Conservation (phyloP, 2,797 vertebrate genomes). For the Anniella stebbinsi region DNA sequence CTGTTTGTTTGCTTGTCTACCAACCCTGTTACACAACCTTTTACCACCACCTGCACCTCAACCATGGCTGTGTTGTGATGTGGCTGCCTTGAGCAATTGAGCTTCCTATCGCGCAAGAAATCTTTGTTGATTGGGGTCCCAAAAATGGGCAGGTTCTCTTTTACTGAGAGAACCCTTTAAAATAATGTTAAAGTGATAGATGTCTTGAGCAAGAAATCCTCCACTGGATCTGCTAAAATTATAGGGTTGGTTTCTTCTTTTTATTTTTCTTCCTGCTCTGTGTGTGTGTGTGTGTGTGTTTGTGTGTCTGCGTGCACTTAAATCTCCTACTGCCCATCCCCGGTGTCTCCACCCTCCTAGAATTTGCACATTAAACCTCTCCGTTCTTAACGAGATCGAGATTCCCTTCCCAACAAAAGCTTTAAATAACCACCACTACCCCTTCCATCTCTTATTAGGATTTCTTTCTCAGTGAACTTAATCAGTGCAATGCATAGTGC, state of each 20-base stretch:
- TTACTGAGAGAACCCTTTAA: not conserved
- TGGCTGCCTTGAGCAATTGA: not conserved
- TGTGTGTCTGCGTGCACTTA: too few relatives aligned
- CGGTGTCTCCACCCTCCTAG: not conserved
- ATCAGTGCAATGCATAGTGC: constrained; percentile 7
- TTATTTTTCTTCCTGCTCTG: not conserved
- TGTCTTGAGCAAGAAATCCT: not conserved
- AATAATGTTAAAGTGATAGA: not conserved
- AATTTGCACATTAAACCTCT: not conserved
- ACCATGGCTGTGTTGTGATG: not conserved
- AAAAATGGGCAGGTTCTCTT: not conserved
- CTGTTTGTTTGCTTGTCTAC: not conserved
- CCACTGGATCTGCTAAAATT: not conserved
- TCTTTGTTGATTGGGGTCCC: not conserved
- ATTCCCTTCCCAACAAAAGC: constrained; percentile 19
- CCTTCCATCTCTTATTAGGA: not conserved
- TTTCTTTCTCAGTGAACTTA: constrained; percentile 8
- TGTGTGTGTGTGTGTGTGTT: not conserved
- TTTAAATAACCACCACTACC: not conserved
- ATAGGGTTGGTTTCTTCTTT: not conserved
- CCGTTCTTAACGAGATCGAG: not conserved
- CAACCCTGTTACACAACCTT: not conserved
- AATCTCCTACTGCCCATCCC: not conserved
- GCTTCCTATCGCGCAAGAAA: constrained; percentile 20
- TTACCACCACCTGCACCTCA: not conserved